Base-by-base conservation (phyloP, 2,888 invertebrate genomes). In the Ennomos erosarius region DNA sequence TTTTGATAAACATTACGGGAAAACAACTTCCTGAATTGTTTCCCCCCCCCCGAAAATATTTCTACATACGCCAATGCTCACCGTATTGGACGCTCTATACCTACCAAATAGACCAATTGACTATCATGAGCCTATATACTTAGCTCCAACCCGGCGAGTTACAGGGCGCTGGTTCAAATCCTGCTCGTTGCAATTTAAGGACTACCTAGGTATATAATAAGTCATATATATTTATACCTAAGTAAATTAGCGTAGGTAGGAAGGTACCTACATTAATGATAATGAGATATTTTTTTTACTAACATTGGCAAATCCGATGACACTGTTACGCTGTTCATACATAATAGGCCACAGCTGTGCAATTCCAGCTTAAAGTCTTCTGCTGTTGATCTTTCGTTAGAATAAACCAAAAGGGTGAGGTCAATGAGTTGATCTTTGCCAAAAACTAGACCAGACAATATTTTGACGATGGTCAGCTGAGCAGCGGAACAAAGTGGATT, bases 241-340 rank as follows among this genome's bases (percentile, higher is more conserved):
- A n/a, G n/a, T n/a, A n/a, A n/a, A n/a, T n/a, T n/a, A n/a, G 1
- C 10, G 1, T 33, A 26, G 33, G 11, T 26, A 8, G 38, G 3
- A 38, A 34, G 33, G 34, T 45, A 11, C 34, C n/a, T 34, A 33
- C 9, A 3, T 3, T 26, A 26, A 26, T 26, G 26, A 26, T 4
- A 26, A 26, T 26, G 26, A 26, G 26, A 11, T n/a, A 33, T 6
- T n/a, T 33, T 8, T 3, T 36, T 4, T 13, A 59, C 48, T 55
- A 76, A 89, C 91, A 80, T 76, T n/a, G 90, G 88, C 62, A 90
- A 76, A 66, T 84, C 82, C 13, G 86, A 83, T 5, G 85, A 76
- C 12, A 85, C 70, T 44, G 59, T 64, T 44, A 90, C 78, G 9
- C 76, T 73, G 71, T 85, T 84, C 45, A 73, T 75, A 64, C 84